Evolutionary conservation across 1,140 invertebrate species (phyloP).

Genomic region (Aphaenogaster ashmeadi): DNA sequence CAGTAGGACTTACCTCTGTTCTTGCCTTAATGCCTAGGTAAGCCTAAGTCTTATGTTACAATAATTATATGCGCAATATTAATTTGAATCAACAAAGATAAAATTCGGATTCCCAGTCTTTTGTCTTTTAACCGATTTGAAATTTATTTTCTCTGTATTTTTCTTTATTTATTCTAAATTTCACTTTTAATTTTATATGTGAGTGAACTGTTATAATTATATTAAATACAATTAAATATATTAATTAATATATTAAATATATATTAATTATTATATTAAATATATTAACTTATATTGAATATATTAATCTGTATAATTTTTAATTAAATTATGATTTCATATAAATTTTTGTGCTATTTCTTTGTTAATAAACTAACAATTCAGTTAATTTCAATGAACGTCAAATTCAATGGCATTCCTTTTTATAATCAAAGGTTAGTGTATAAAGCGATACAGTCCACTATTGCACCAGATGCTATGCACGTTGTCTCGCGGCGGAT

Average conservation of each 20-base stretch:
- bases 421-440: slow-evolving; percentile 76
- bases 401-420: neutral
- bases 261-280: too few relatives aligned
- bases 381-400: neutral
- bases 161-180: neutral
- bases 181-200: neutral
- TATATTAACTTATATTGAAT: neutral
- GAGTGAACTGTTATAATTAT: neutral
- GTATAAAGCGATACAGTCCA: slow-evolving; percentile 81
- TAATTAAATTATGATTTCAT: neutral
- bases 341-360: neutral
- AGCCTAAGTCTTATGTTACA: slow-evolving; percentile 59
- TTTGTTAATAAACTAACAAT: neutral
- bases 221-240: neutral
- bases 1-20: slow-evolving; percentile 92
- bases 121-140: slow-evolving; percentile 8
- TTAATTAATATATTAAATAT: too few relatives aligned
- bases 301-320: neutral
- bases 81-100: slow-evolving; percentile 11
- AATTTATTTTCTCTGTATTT: slow-evolving; percentile 30
- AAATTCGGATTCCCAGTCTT: neutral
- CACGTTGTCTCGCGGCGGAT: slow-evolving; percentile 75
- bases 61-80: slow-evolving; percentile 13
- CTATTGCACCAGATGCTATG: slow-evolving; percentile 83
- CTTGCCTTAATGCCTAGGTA: slow-evolving; percentile 95